Conservation (phyloP, 2,888 invertebrate species). For the Clepsis dumicolana region DNA sequence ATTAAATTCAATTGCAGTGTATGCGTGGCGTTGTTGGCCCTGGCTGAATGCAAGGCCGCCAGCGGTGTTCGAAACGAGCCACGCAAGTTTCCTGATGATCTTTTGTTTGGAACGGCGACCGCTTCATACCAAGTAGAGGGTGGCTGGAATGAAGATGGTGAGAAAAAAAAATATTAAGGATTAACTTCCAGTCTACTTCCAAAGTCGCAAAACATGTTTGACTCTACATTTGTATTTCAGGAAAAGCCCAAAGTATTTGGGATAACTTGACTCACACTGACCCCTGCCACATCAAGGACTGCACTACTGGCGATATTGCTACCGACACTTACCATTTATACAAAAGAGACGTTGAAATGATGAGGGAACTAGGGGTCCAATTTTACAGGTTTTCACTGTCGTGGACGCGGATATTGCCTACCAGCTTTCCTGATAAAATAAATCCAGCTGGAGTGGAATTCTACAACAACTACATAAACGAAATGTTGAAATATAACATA, state of each 20-base stretch:
- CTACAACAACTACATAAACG: slow-evolving; percentile 87
- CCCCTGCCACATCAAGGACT: slow-evolving; percentile 78
- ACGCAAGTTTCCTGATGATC: slow-evolving; percentile 60
- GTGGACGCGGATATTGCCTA: slow-evolving; percentile 88
- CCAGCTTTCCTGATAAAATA: slow-evolving; percentile 80
- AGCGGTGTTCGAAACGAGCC: slow-evolving; percentile 45
- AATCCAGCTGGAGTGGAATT: slow-evolving; percentile 86
- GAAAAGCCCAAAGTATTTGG: slow-evolving; percentile 87
- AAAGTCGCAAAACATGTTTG: neutral
- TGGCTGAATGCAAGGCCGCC: slow-evolving; percentile 44
- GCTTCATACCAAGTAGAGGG: slow-evolving; percentile 83
- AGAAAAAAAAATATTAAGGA: slow-evolving; percentile 15
- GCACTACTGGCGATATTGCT: slow-evolving; percentile 86
- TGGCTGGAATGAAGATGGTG: slow-evolving; percentile 81
- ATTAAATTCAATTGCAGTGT: slow-evolving; percentile 15
- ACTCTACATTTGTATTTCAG: slow-evolving; percentile 54
- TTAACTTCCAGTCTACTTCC: too few species aligned
- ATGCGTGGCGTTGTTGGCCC: slow-evolving; percentile 31
- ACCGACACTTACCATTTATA: slow-evolving; percentile 87
- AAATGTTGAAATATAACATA: slow-evolving; percentile 85
- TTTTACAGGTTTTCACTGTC: slow-evolving; percentile 86
- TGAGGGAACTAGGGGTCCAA: slow-evolving; percentile 75
- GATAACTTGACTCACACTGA: slow-evolving; percentile 82
- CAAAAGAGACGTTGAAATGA: slow-evolving; percentile 80
- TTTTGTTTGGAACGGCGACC: slow-evolving; percentile 67